Evolutionary conservation across 2,113 vertebrate genomes (phyloP).

Genomic region (Halichoeres trimaculatus): DNA sequence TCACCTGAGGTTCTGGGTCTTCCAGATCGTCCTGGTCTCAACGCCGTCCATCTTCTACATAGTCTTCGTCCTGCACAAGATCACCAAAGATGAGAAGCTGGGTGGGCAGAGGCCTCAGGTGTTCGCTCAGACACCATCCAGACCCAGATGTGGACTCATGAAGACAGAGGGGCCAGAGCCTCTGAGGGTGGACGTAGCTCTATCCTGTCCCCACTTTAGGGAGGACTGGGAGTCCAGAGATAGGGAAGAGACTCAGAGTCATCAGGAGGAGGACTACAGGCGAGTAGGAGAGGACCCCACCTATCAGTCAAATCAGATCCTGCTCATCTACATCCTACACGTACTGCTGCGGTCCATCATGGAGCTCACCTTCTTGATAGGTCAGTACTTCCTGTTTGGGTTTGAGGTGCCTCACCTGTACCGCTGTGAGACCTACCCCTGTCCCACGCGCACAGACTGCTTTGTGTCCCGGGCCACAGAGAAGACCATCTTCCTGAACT

Average conservation of each 20-base stretch:
- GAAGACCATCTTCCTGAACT: constrained; percentile 80
- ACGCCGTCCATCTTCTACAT: constrained; percentile 80
- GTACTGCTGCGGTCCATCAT: constrained; percentile 66
- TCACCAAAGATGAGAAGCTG: constrained; percentile 75
- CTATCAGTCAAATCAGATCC: constrained; percentile 67
- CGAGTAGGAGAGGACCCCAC: constrained; percentile 62
- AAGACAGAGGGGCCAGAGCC: constrained; percentile 17
- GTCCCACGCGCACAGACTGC: constrained; percentile 71
- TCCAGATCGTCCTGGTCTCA: constrained; percentile 80
- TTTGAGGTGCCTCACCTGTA: constrained; percentile 76
- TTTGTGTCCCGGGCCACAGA: constrained; percentile 78
- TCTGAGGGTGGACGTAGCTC: constrained; percentile 13
- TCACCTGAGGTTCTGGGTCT: constrained; percentile 79
- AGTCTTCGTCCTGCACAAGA: constrained; percentile 78
- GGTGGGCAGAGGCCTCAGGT: constrained; percentile 51
- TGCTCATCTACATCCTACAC: constrained; percentile 72
- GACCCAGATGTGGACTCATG: background rate
- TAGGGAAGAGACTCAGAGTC: constrained; percentile 46
- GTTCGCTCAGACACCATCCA: constrained; percentile 23
- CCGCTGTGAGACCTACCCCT: constrained; percentile 71
- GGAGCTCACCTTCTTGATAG: constrained; percentile 74
- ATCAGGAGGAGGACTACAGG: constrained; percentile 56
- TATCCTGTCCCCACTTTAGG: constrained; percentile 37
- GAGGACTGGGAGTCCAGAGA: constrained; percentile 50
- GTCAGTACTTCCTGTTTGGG: constrained; percentile 75